phyloP scores from a whole-genome alignment of 1,140 invertebrate genomes.

The Microplitis mediator region DNA sequence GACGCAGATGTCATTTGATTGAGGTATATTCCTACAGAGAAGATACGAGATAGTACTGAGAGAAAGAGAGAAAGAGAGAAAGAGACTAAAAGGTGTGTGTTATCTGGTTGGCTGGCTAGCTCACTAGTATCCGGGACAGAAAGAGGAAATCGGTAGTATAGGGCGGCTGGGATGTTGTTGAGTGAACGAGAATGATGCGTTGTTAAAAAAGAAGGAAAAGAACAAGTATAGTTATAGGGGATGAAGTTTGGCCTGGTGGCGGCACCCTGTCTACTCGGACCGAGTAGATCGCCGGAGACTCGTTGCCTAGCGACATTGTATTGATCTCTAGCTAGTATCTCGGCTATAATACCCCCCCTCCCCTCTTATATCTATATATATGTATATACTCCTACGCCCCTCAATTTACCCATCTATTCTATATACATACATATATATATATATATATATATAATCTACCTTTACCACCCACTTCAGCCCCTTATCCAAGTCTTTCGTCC shows the following conservation, averaged over 20 bases:
- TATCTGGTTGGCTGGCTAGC: too few species aligned
- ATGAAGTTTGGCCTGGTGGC: conserved; percentile 46
- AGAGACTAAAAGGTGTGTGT: not conserved
- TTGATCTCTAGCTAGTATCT: conserved; percentile 58
- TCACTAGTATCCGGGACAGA: too few species aligned
- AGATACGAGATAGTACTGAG: conserved; percentile 16
- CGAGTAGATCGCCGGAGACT: conserved; percentile 58
- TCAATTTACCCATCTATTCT: conserved; percentile 25
- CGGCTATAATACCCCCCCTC: conserved; percentile 27
- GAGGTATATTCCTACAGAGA: conserved; percentile 19
- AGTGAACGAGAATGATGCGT: not conserved
- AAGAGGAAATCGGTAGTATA: too few species aligned
- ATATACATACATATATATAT: conserved; percentile 2
- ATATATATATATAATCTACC: too few species aligned
- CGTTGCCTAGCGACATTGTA: conserved; percentile 62
- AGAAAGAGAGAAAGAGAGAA: conserved; percentile 18
- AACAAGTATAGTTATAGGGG: conserved; percentile 27
- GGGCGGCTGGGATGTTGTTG: not conserved
- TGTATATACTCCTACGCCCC: conserved; percentile 41
- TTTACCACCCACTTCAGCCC: too few species aligned
- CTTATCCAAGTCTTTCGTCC: too few species aligned
- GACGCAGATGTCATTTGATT: conserved; percentile 28
- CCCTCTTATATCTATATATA: conserved; percentile 19
- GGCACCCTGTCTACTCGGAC: conserved; percentile 64
- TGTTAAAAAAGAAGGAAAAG: not conserved